Evolutionary conservation across 1,140 invertebrate genomes (phyloP).

Genomic region (Aphelinus certus): DNA sequence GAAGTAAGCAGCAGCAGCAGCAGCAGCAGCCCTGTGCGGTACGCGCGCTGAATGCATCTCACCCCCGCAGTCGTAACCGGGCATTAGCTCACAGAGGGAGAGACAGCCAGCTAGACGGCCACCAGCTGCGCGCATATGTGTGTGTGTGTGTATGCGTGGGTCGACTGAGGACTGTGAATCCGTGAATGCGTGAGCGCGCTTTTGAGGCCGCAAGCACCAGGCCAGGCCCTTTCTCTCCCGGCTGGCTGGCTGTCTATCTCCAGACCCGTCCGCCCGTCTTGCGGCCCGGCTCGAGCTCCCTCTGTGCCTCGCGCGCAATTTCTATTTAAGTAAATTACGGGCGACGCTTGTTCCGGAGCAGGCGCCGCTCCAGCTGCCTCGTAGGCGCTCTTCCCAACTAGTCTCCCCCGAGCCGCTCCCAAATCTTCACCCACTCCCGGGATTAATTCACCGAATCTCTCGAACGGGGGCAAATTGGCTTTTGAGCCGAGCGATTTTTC

Average conservation of each 20-base stretch:
- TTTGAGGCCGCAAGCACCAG: slow-evolving; percentile 6
- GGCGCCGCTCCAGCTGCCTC: background rate
- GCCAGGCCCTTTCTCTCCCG: slow-evolving; percentile 3
- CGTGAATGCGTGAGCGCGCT: background rate
- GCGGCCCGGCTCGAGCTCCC: no score
- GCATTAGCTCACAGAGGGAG: slow-evolving; percentile 9
- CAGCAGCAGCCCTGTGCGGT: slow-evolving; percentile 3
- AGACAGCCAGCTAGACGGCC: background rate
- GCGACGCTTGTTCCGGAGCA: no score
- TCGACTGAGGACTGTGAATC: no score
- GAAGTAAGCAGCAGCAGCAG: background rate
- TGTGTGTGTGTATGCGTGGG: background rate
- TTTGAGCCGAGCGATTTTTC: no score
- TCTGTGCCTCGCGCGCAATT: no score
- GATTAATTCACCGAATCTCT: no score
- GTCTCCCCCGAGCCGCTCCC: no score
- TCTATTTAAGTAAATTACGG: slow-evolving; percentile 10
- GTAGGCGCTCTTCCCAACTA: background rate
- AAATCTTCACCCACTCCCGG: no score
- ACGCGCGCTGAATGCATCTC: slow-evolving; percentile 11
- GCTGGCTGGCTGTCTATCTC: background rate
- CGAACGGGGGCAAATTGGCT: no score
- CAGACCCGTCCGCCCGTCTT: background rate
- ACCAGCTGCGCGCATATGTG: background rate
- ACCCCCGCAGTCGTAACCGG: slow-evolving; percentile 4